These are phyloP conservation scores for Tromatobia lineatoria DNA, from an alignment of 2,888 invertebrate species.

Conservation along the genomic window DNA sequence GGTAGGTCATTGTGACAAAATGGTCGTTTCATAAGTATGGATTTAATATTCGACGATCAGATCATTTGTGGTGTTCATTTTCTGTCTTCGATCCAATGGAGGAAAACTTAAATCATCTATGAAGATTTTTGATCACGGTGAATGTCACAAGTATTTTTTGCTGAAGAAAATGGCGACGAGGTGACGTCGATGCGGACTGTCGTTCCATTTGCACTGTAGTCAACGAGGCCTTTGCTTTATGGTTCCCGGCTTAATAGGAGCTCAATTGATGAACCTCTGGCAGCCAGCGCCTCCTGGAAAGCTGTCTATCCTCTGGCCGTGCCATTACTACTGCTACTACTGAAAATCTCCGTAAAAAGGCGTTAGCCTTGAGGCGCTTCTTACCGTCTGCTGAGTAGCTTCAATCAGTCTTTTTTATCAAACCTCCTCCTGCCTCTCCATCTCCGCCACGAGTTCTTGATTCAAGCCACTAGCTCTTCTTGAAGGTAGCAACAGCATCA, in stretches of 20 bases:
- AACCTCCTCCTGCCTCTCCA: slow-evolving; percentile 4
- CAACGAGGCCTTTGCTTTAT: slow-evolving; percentile 10
- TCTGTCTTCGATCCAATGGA: slow-evolving; percentile 1
- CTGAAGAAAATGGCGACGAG: slow-evolving; percentile 28
- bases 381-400: slow-evolving; percentile 51
- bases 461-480: slow-evolving; percentile 33
- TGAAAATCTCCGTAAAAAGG: slow-evolving; percentile 43
- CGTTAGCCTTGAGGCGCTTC: slow-evolving; percentile 53
- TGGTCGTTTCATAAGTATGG: neutral
- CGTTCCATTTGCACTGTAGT: slow-evolving; percentile 5
- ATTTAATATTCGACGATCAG: neutral
- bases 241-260: slow-evolving; percentile 47
- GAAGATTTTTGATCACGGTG: slow-evolving; percentile 3
- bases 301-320: slow-evolving; percentile 10
- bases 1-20: neutral
- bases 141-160: slow-evolving; percentile 22
- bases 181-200: slow-evolving; percentile 8
- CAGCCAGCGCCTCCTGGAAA: slow-evolving; percentile 16
- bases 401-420: slow-evolving; percentile 57
- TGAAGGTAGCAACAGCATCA: slow-evolving; percentile 22
- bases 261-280: slow-evolving; percentile 58
- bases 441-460: slow-evolving; percentile 25
- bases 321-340: slow-evolving; percentile 7
- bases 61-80: neutral
- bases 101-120: slow-evolving; percentile 25